These are phyloP conservation scores for Eurois occulta DNA, from an alignment of 2,888 invertebrate genomes.

Conservation along the genomic window DNA sequence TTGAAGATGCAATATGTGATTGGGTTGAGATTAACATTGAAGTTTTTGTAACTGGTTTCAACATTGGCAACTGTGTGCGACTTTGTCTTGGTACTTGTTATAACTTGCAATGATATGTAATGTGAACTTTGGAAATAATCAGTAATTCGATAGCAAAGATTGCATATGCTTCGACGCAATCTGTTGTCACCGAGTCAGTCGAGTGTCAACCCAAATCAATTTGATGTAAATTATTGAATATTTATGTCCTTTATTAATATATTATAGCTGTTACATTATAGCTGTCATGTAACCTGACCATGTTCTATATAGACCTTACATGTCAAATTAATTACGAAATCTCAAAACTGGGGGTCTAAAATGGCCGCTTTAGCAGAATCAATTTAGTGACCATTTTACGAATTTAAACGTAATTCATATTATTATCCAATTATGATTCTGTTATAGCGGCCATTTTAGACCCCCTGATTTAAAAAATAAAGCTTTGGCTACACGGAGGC, in stretches of 20 bases:
- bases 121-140: neutral
- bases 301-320: neutral
- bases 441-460: no score
- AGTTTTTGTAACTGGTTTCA: slow-evolving; percentile 24
- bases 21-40: slow-evolving; percentile 5
- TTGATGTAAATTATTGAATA: slow-evolving; percentile 3
- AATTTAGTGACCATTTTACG: no score
- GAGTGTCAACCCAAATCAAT: slow-evolving; percentile 25
- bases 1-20: slow-evolving; percentile 29
- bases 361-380: no score
- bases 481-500: neutral
- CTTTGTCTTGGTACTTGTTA: neutral
- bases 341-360: neutral
- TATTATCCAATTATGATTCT: no score
- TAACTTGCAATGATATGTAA: neutral
- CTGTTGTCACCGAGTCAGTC: neutral
- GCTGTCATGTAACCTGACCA: neutral
- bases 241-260: neutral
- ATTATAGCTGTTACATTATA: neutral
- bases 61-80: slow-evolving; percentile 14
- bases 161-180: neutral
- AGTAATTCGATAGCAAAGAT: neutral
- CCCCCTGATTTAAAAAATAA: no score
- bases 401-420: no score
- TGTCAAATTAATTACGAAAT: neutral